These are phyloP conservation scores for Elaeidobius kamerunicus DNA, from an alignment of 2,888 invertebrate genomes.

Conservation along the genomic window DNA sequence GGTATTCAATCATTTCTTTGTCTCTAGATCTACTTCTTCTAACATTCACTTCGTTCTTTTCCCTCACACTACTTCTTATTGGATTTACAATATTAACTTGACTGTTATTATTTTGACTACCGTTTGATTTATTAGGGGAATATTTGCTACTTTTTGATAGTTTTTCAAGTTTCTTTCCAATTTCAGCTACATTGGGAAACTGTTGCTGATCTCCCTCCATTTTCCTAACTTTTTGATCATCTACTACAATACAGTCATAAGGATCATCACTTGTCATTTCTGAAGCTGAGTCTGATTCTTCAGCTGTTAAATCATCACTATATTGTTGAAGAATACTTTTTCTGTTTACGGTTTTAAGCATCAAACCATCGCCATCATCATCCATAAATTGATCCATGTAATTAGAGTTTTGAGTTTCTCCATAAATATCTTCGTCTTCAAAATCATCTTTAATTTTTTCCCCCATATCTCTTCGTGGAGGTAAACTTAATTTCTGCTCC, in stretches of 20 bases:
- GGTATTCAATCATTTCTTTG: constrained; percentile 43
- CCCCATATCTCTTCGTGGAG: constrained; percentile 32
- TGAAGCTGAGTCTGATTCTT: constrained; percentile 61
- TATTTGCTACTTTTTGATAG: constrained; percentile 49
- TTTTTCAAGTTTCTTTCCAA: constrained; percentile 49
- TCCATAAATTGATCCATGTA: constrained; percentile 64
- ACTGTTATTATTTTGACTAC: constrained; percentile 3
- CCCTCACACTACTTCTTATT: constrained; percentile 36
- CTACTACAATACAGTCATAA: constrained; percentile 81
- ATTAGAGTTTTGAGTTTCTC: constrained; percentile 28
- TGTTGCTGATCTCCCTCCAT: constrained; percentile 41
- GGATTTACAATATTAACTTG: constrained; percentile 11
- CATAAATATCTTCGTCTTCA: constrained; percentile 33
- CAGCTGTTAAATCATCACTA: constrained; percentile 53
- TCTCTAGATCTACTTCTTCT: constrained; percentile 35
- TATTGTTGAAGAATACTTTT: constrained; percentile 72
- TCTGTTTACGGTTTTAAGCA: constrained; percentile 70
- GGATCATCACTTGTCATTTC: constrained; percentile 70
- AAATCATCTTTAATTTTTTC: constrained; percentile 29
- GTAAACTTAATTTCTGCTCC: constrained; percentile 36
- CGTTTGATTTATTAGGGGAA: constrained; percentile 44
- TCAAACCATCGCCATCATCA: constrained; percentile 63
- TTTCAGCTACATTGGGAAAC: constrained; percentile 52
- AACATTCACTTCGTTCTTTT: constrained; percentile 39
- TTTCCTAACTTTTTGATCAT: constrained; percentile 50